A percentile compares a stretch with the other conserved stretches of the same genome.
Evolutionary conservation across 1,140 invertebrate species (phyloP).

Genomic region (Monomorium pharaonis): DNA sequence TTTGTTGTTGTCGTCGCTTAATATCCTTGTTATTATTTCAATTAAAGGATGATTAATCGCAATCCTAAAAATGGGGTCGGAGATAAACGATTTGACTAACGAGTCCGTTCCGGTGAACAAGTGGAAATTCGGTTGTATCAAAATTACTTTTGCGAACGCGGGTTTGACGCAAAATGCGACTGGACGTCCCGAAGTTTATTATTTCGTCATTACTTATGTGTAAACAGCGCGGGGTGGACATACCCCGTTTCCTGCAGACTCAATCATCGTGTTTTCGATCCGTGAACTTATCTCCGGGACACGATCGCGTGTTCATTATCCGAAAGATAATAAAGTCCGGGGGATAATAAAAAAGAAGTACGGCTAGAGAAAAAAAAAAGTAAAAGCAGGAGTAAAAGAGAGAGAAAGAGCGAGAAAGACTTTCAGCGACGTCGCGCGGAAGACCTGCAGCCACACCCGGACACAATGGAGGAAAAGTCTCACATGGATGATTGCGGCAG

Average conservation of each 20-base stretch:
- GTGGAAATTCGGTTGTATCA: constrained; percentile 13
- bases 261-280: constrained; percentile 20
- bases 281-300: constrained; percentile 41
- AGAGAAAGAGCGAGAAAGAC: constrained; percentile 76
- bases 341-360: not conserved
- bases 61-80: constrained; percentile 26
- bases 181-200: not conserved
- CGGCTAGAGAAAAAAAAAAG: constrained; percentile 12
- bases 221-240: constrained; percentile 29
- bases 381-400: constrained; percentile 58
- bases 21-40: constrained; percentile 23
- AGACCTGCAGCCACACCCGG: constrained; percentile 80
- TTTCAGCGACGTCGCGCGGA: constrained; percentile 82
- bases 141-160: not conserved
- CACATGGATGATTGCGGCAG: constrained; percentile 84
- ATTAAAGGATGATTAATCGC: constrained; percentile 33
- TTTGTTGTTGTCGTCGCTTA: not conserved
- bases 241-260: constrained; percentile 41
- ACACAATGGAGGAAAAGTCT: constrained; percentile 81
- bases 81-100: constrained; percentile 5
- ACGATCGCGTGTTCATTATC: constrained; percentile 51
- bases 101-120: not conserved
- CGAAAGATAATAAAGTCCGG: constrained; percentile 31
- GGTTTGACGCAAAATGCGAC: constrained; percentile 3
- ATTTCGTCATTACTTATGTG: constrained; percentile 41